phyloP scores from a whole-genome alignment of 2,113 vertebrate genomes.

The Hirundichthys speculiger region DNA sequence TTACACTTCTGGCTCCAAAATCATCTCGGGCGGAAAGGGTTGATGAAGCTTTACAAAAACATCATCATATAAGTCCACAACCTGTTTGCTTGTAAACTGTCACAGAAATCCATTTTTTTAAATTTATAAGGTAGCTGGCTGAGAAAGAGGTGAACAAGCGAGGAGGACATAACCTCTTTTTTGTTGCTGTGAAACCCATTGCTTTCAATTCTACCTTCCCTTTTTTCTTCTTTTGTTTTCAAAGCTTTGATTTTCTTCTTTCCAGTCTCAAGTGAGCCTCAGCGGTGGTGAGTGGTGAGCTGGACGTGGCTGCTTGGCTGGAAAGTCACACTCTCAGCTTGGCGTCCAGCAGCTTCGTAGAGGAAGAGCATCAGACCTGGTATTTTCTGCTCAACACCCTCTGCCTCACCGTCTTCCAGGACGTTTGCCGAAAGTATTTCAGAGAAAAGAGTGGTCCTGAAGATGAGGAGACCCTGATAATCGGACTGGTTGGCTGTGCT shows the following conservation, averaged over 20 bases:
- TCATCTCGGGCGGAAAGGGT: not conserved
- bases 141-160: too few relatives aligned
- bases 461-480: slow-evolving; percentile 58
- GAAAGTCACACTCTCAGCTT: slow-evolving; percentile 92
- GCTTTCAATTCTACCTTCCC: too few relatives aligned
- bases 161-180: too few relatives aligned
- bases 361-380: slow-evolving; percentile 98
- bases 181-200: too few relatives aligned
- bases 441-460: slow-evolving; percentile 26
- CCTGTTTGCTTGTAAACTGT: not conserved
- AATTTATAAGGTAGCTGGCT: not conserved
- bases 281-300: slow-evolving; percentile 75
- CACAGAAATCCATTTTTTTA: not conserved
- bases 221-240: too few relatives aligned
- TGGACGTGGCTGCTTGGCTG: slow-evolving; percentile 87
- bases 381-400: slow-evolving; percentile 94
- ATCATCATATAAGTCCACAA: not conserved
- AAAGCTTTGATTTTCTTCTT: too few relatives aligned
- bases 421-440: slow-evolving; percentile 87
- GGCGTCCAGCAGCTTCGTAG: slow-evolving; percentile 93
- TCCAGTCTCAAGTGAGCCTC: slow-evolving; percentile 47
- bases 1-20: not conserved
- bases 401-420: slow-evolving; percentile 89
- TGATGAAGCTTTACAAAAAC: too few relatives aligned
- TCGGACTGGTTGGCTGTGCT: too few relatives aligned